Evolutionary conservation across 2,113 vertebrate genomes (phyloP).

Genomic region (Talpa occidentalis): DNA sequence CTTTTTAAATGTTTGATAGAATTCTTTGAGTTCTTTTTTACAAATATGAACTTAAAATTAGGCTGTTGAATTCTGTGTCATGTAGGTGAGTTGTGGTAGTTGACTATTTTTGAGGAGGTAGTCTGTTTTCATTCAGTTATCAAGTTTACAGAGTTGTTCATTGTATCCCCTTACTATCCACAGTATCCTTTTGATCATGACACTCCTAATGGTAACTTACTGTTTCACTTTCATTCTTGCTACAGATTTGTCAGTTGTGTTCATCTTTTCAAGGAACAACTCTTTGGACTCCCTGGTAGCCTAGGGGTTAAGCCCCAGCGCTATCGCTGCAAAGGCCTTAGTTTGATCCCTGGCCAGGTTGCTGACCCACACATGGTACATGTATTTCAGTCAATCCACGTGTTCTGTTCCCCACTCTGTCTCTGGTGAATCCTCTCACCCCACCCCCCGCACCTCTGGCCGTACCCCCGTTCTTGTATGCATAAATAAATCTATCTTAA

Average conservation of each 20-base stretch:
- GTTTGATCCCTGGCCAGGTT: too few relatives aligned
- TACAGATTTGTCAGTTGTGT: neutral
- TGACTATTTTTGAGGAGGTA: neutral
- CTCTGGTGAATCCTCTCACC: too few relatives aligned
- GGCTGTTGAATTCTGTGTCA: neutral
- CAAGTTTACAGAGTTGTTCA: neutral
- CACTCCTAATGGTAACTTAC: neutral
- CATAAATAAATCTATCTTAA: too few relatives aligned
- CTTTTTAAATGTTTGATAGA: neutral
- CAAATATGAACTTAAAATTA: neutral
- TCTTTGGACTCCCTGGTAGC: neutral
- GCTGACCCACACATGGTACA: too few relatives aligned
- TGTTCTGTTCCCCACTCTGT: too few relatives aligned
- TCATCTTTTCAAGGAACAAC: neutral
- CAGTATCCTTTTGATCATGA: neutral
- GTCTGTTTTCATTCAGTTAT: neutral
- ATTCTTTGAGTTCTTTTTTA: neutral
- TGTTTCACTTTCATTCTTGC: neutral
- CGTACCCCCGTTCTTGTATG: too few relatives aligned
- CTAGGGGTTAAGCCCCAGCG: too few relatives aligned
- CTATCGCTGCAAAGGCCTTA: too few relatives aligned
- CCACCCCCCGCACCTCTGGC: too few relatives aligned
- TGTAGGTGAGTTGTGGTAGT: neutral
- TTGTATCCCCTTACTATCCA: neutral
- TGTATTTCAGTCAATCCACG: too few relatives aligned